These are phyloP conservation scores for Eidolon helvum DNA, from an alignment of 2,113 vertebrate genomes.

Conservation along the genomic window DNA sequence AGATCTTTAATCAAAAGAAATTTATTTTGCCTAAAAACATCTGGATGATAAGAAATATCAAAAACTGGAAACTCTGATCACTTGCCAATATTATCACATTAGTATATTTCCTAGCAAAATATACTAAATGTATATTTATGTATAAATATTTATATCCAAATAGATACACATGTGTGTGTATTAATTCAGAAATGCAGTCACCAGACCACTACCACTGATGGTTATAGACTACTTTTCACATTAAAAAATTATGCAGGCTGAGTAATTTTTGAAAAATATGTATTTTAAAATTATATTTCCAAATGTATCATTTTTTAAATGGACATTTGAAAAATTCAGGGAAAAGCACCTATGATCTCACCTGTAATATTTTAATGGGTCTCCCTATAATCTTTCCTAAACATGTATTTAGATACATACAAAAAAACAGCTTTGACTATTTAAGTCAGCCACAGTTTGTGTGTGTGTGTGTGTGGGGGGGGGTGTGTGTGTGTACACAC, in stretches of 20 bases:
- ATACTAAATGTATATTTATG: neutral
- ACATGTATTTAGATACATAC: neutral
- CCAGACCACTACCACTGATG: neutral
- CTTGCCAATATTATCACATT: neutral
- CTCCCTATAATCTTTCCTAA: neutral
- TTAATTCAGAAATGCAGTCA: neutral
- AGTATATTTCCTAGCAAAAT: neutral
- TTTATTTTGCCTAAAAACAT: neutral
- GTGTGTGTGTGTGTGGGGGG: neutral
- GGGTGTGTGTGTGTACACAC: neutral
- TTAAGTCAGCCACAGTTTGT: neutral
- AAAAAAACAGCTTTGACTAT: neutral
- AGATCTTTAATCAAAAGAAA: neutral
- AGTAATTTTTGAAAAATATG: neutral
- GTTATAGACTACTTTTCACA: neutral
- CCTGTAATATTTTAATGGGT: neutral
- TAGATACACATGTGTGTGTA: neutral
- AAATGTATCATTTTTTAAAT: neutral
- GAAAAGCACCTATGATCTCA: neutral
- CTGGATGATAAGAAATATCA: neutral
- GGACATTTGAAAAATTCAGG: neutral
- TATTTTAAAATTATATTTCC: neutral
- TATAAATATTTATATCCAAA: neutral
- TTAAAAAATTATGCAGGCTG: neutral
- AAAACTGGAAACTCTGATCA: neutral